Evolutionary conservation across 2,888 invertebrate species (phyloP), one percentile per base, ranked within the genome.

Genomic region (Eilema caniola): DNA sequence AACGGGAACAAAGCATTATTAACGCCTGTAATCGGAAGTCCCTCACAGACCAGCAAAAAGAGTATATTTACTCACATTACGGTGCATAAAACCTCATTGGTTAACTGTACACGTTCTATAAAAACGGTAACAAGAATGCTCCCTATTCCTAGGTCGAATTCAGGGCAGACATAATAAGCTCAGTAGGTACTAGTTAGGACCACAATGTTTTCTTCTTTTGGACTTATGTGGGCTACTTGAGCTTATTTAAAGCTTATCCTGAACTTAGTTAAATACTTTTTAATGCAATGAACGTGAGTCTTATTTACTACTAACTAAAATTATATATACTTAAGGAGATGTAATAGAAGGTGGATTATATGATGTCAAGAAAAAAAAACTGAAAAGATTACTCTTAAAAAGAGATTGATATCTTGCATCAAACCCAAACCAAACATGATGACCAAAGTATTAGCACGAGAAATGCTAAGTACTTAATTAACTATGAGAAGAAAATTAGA

Each of bases 121-220:
- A 74, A 75, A 79, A 72, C 57, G 63, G 66, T 63, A 74, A 69
- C 64, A 74, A 75, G 69, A 62, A 62, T 75, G 75, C 31, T 74
- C 70, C 76, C 67, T 73, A 65, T 73, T 68, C 62, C 59, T 66
- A 68, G 62, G 47, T 68, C 23, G 71, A 70, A 81, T 72, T 73
- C 72, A 69, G 76, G 71, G 66, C 72, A 68, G 57, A 37, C 20
- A 66, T 78, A 77, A 75, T 73, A 72, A 71, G 63, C 65, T 20
- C 3, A 20, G 57, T 47, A 28, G 53, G 57, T 1, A 23, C 73
- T 71, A 61, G 69, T 76, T 73, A 70, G 11, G 61, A 67, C 69
- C 67, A 62, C n/a, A 28, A 71, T 25, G 67, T 66, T 72, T 79
- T 62, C 47, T 62, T 67, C n/a, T 41, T 59, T 56, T 10, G 33